Conservation (phyloP, 1,140 invertebrate species). For the Scaptomyza montana region DNA sequence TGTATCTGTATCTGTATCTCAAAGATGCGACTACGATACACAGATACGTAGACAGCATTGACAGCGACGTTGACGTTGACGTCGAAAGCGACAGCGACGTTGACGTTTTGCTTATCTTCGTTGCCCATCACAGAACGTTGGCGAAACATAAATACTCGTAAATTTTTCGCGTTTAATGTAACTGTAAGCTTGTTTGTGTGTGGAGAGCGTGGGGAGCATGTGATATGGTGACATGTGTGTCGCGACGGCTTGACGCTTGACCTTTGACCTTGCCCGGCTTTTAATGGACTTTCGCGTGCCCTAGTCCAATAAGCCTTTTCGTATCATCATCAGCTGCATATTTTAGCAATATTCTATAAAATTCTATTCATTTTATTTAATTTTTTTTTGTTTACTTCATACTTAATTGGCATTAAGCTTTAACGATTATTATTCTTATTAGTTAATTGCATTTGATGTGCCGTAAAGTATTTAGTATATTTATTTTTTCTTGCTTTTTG, state of each 20-base stretch:
- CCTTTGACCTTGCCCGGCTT: conserved; percentile 59
- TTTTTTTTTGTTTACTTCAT: not conserved
- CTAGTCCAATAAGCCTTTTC: conserved; percentile 21
- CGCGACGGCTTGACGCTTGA: conserved; percentile 50
- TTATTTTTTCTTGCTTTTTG: conserved; percentile 16
- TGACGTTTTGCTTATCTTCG: conserved; percentile 28
- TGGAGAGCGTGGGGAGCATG: not conserved
- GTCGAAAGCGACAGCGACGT: not conserved
- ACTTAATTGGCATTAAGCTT: conserved; percentile 1
- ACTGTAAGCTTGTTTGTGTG: conserved; percentile 3
- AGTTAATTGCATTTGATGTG: conserved; percentile 61
- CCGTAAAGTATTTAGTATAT: conserved; percentile 1
- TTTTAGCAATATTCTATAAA: no score
- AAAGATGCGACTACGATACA: conserved; percentile 12
- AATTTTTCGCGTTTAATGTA: conserved; percentile 16
- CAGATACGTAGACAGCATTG: not conserved
- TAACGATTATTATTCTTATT: conserved; percentile 41
- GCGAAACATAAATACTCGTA: conserved; percentile 5
- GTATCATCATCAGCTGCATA: conserved; percentile 16
- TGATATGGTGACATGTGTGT: conserved; percentile 36
- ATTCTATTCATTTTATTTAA: not conserved
- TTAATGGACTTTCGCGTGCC: conserved; percentile 39
- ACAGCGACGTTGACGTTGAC: not conserved
- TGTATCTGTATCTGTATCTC: conserved; percentile 30
- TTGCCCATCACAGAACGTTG: conserved; percentile 17